Conservation (phyloP, 92 coral and sea anemone genomes). For the Bergia puertoricense region DNA sequence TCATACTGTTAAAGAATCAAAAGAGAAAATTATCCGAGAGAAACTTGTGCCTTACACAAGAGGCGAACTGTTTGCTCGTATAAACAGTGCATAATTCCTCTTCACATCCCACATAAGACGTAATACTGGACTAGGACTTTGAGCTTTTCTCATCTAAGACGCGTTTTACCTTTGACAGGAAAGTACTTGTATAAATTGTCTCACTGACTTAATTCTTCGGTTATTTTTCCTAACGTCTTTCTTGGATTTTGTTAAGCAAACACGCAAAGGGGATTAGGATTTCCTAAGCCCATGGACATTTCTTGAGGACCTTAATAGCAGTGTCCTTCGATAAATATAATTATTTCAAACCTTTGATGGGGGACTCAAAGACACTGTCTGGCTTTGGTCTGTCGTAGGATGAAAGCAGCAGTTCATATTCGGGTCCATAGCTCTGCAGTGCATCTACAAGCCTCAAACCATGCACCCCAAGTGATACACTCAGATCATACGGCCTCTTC, state of each 20-base stretch:
- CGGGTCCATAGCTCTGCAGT: constrained; percentile 90
- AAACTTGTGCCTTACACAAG: no score
- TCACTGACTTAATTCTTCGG: no score
- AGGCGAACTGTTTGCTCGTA: no score
- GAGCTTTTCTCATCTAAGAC: no score
- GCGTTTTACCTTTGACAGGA: no score
- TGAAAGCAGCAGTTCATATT: constrained; percentile 87
- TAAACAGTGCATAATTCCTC: no score
- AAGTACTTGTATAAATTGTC: no score
- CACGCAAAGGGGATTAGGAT: not conserved
- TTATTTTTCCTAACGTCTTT: no score
- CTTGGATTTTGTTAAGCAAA: not conserved
- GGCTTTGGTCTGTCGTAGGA: constrained; percentile 65
- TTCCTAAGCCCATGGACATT: not conserved
- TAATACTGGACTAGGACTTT: no score
- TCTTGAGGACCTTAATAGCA: not conserved
- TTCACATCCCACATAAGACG: no score
- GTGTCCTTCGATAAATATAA: not conserved
- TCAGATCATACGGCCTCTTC: constrained; percentile 87
- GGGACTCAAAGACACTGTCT: not conserved
- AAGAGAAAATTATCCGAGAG: no score
- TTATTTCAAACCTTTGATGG: constrained; percentile 14
- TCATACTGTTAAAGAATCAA: not conserved
- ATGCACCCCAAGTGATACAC: constrained; percentile 82
- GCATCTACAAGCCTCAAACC: constrained; percentile 90